These are phyloP conservation scores for Falco punctatus DNA, from an alignment of 2,113 vertebrate genomes.

Conservation along the genomic window DNA sequence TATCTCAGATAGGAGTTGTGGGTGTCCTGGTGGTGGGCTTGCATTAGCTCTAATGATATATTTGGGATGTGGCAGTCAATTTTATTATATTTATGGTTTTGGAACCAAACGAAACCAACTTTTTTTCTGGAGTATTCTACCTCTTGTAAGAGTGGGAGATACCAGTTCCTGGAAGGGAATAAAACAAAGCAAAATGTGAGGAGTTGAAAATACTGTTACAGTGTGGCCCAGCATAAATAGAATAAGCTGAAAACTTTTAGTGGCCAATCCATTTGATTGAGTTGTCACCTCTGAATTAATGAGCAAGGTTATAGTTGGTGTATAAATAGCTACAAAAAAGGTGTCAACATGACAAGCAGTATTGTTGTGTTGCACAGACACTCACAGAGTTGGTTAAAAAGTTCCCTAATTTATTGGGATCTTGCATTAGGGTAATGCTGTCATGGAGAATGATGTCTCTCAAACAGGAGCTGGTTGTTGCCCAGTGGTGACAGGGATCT, in stretches of 20 bases:
- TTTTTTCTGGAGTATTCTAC: not conserved
- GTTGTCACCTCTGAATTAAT: not conserved
- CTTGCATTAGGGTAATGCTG: not conserved
- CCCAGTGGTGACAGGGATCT: not conserved
- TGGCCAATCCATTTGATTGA: not conserved
- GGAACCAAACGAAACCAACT: not conserved
- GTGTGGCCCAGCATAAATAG: not conserved
- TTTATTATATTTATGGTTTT: not conserved
- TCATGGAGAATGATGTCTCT: not conserved
- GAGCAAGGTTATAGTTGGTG: not conserved
- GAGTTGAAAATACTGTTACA: not conserved
- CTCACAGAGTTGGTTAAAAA: not conserved
- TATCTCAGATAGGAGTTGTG: not conserved
- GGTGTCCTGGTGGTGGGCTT: not conserved
- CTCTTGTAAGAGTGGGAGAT: not conserved
- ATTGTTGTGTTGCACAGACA: not conserved
- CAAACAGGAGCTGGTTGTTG: not conserved
- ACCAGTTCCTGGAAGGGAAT: not conserved
- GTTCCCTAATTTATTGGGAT: not conserved
- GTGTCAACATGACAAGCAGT: not conserved
- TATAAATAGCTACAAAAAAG: not conserved
- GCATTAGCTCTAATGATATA: not conserved
- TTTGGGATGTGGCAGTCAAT: not conserved
- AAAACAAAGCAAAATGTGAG: not conserved
- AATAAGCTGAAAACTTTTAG: not conserved